A percentile compares a stretch with the other conserved stretches of the same genome.
Conservation (phyloP, 2,888 invertebrate species). For the Machimus rusticus region DNA sequence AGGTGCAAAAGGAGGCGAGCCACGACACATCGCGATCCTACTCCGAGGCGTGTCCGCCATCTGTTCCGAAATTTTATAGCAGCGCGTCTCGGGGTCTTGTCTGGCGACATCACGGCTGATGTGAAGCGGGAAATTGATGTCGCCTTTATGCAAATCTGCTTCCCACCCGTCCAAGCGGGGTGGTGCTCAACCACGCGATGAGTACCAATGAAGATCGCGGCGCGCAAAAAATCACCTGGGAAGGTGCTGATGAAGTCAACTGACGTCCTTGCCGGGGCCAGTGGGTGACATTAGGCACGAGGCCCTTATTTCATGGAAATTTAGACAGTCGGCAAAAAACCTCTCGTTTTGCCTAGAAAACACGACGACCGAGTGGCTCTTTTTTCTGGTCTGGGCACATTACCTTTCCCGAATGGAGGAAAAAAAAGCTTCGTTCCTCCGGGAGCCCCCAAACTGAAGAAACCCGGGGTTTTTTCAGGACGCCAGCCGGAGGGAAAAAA, state of each 20-base stretch:
- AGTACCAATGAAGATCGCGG: constrained; percentile 22
- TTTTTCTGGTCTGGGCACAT: neutral
- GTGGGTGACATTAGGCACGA: constrained; percentile 33
- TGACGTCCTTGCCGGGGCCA: neutral
- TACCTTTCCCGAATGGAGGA: neutral
- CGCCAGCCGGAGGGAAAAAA: neutral
- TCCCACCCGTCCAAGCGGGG: constrained; percentile 10
- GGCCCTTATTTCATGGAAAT: constrained; percentile 5
- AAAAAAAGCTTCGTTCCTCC: neutral
- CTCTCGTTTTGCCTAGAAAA: neutral
- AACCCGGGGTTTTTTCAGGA: neutral
- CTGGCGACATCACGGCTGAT: constrained; percentile 10
- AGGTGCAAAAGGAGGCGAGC: neutral
- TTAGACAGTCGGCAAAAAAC: neutral
- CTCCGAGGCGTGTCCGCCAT: constrained; percentile 8
- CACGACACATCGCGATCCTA: neutral
- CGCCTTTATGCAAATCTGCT: constrained; percentile 32
- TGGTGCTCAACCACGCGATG: constrained; percentile 35
- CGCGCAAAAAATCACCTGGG: constrained; percentile 27
- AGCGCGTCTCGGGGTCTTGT: neutral
- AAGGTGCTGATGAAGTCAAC: constrained; percentile 38
- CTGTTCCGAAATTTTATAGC: constrained; percentile 32
- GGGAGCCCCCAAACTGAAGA: constrained; percentile 11
- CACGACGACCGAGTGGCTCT: neutral
- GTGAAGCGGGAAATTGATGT: constrained; percentile 35